Base-by-base conservation (phyloP, 2,113 vertebrate species). In the Rhea pennata region DNA sequence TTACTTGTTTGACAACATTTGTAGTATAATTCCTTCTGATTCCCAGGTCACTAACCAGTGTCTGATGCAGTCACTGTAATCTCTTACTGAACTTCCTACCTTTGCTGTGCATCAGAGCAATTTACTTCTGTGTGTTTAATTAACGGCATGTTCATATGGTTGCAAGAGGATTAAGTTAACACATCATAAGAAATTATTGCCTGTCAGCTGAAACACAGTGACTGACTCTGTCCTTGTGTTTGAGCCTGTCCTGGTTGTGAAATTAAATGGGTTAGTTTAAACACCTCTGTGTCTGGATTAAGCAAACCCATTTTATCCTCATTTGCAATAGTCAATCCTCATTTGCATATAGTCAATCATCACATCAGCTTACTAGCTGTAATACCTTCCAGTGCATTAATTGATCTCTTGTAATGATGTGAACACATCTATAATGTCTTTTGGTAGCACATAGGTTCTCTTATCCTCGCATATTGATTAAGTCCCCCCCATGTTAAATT, bases 121-220 rank as follows among this genome's bases (percentile, higher is more conserved):
- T 53, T 66, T 93, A 50, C 36, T 50, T 93, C 94, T 89, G n/a
- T 96, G 61, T 36, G n/a, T 24, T 83, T 94, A 95, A 89, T 92
- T 89, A 95, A 80, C 53, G 78, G 78, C 36, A 96, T 95, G 67
- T 42, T 92, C 17, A 1, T 94, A 54, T 83, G 82, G 92, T 90
- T 95, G 84, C 93, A 87, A 89, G 94, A 69, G 58, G 93, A 89
- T 94, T 87, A 92, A 96, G 53, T 89, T 78, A 91, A 95, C 81
- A 73, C 40, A 91, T 95, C 54, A 66, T 53, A 61, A 70, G 67
- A 95, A 95, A 96, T 95, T 87, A 91, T 83, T 91, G 91, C 91
- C 89, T 96, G 89, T 92, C 96, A 95, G 84, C 87, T 73, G 90
- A 95, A 94, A 91, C 87, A 87, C 19, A 70, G 77, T 95, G 95